A percentile compares a stretch with the other conserved stretches of the same genome.
Evolutionary conservation across 2,888 invertebrate genomes (phyloP).

Genomic region (Synanthedon formicaeformis): DNA sequence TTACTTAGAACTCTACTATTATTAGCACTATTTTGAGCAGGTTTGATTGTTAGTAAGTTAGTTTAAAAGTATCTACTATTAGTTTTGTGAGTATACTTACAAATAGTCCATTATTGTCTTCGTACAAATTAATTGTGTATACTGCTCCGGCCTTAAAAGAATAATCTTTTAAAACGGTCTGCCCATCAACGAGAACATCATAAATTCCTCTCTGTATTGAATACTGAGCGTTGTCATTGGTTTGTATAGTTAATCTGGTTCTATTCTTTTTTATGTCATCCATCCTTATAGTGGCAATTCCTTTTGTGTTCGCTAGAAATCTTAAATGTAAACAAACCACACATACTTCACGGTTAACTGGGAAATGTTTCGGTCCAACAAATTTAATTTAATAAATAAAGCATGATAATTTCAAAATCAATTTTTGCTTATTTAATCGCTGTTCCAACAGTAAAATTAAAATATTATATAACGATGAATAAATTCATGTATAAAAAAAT

Average conservation of each 20-base stretch:
- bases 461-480: background rate
- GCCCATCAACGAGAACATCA: constrained; percentile 39
- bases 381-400: background rate
- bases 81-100: constrained; percentile 23
- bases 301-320: constrained; percentile 43
- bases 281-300: constrained; percentile 24
- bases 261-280: constrained; percentile 27
- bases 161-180: constrained; percentile 29
- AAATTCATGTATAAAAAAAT: constrained; percentile 3
- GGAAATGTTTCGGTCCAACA: background rate
- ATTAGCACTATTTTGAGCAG: too few species aligned
- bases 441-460: background rate
- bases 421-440: background rate
- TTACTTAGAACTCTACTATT: too few species aligned
- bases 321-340: constrained; percentile 23
- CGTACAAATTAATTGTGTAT: constrained; percentile 68
- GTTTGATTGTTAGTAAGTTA: too few species aligned
- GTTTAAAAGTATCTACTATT: too few species aligned
- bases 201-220: constrained; percentile 39
- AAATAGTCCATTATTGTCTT: constrained; percentile 34
- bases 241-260: constrained; percentile 25
- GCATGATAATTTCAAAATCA: background rate
- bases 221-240: constrained; percentile 25
- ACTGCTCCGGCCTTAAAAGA: constrained; percentile 73
- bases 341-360: too few species aligned